A percentile compares a stretch with the other conserved stretches of the same genome.
phyloP scores from a whole-genome alignment of 2,797 vertebrate species.

The Spondyliosoma cantharus region DNA sequence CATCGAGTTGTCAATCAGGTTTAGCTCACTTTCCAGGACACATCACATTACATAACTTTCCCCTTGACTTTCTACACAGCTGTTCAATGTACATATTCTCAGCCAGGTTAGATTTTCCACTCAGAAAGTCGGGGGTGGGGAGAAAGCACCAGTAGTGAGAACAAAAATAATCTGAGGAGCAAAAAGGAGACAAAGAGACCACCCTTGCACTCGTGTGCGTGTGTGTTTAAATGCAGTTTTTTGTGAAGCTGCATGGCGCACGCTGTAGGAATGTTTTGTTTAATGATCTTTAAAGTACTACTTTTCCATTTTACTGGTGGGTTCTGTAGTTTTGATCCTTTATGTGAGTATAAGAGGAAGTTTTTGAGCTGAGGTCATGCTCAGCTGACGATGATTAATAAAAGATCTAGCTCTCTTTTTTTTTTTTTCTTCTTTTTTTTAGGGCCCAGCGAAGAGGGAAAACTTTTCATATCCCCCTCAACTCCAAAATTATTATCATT shows the following conservation, averaged over 20 bases:
- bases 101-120: background rate
- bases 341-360: background rate
- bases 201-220: background rate
- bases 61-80: conserved; percentile 5
- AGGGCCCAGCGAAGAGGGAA: background rate
- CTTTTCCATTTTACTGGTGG: background rate
- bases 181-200: background rate
- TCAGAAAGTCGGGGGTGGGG: background rate
- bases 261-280: background rate
- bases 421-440: too few species aligned
- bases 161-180: background rate
- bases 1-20: conserved; percentile 44
- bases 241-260: background rate
- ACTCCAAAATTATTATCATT: background rate
- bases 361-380: background rate
- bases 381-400: background rate
- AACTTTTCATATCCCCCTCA: background rate
- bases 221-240: background rate
- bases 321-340: background rate
- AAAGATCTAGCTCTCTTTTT: background rate
- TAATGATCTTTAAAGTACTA: background rate
- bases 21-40: conserved; percentile 31
- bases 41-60: conserved; percentile 23
- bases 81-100: conserved; percentile 8
- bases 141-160: background rate